These are phyloP conservation scores for Eidolon helvum DNA, from an alignment of 2,113 vertebrate genomes.

Conservation along the genomic window DNA sequence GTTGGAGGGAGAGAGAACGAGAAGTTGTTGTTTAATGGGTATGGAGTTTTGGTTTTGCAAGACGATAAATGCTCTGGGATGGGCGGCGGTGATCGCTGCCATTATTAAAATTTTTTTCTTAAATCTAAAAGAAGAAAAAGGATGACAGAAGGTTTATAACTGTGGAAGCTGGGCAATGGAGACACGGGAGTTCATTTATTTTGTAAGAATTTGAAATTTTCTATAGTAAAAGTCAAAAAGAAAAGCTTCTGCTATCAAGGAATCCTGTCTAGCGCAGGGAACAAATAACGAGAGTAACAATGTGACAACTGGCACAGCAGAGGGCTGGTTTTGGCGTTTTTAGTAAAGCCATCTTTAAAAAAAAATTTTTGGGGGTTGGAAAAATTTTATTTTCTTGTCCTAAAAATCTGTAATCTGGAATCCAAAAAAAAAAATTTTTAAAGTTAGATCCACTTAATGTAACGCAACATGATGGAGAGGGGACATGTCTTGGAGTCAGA, in stretches of 20 bases:
- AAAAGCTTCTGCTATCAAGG: neutral
- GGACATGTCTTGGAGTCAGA: constrained; percentile 63
- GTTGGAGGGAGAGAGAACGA: no score
- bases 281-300: neutral
- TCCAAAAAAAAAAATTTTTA: neutral
- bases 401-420: no score
- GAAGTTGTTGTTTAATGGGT: neutral
- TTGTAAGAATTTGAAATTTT: constrained; percentile 6
- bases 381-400: no score
- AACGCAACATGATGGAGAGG: neutral
- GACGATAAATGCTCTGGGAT: neutral
- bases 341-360: neutral
- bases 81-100: neutral
- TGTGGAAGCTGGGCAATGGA: neutral
- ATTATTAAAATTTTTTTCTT: neutral
- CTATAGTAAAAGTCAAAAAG: neutral
- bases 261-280: neutral
- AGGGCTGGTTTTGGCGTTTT: neutral
- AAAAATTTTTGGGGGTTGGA: no score
- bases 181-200: neutral
- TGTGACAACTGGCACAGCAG: neutral
- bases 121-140: neutral
- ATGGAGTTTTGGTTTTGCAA: neutral
- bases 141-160: neutral
- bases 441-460: neutral